A percentile compares a stretch with the other conserved stretches of the same genome.
Conservation (phyloP, 1,140 invertebrate genomes). For the Drosophila ogumai region DNA sequence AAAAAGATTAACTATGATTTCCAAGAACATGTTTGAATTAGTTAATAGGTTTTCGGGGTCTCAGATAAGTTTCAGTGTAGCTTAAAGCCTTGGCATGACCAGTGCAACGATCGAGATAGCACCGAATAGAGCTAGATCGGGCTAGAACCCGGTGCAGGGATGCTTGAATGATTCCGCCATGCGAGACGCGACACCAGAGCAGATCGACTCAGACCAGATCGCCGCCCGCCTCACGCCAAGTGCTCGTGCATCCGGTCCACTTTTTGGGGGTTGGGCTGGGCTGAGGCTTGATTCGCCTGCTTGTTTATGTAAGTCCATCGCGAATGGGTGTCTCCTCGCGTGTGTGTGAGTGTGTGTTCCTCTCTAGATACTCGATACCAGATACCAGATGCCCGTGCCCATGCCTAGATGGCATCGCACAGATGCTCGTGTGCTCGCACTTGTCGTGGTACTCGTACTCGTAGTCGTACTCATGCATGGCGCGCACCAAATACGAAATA, state of each 20-base stretch:
- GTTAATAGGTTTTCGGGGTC: neutral
- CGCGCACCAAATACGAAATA: conserved; percentile 83
- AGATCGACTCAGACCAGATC: conserved; percentile 44
- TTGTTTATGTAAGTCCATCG: conserved; percentile 40
- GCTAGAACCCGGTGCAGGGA: conserved; percentile 32
- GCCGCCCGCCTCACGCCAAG: conserved; percentile 58
- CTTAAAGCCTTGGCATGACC: conserved; percentile 35
- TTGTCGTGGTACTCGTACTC: conserved; percentile 50
- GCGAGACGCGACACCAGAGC: conserved; percentile 44
- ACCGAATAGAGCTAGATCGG: conserved; percentile 57
- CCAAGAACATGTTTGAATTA: neutral
- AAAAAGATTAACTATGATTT: neutral
- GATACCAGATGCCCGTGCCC: conserved; percentile 48
- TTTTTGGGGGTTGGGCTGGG: conserved; percentile 58
- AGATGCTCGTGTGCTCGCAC: conserved; percentile 39
- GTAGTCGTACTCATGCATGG: conserved; percentile 70
- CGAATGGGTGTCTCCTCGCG: conserved; percentile 15
- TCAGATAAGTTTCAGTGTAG: conserved; percentile 7
- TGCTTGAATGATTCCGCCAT: conserved; percentile 70
- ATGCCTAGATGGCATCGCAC: conserved; percentile 45
- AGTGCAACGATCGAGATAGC: conserved; percentile 42
- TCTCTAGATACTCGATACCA: conserved; percentile 32
- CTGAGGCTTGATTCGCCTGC: conserved; percentile 46
- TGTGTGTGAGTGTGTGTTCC: conserved; percentile 12
- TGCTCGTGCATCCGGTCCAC: conserved; percentile 64